These are phyloP conservation scores for Allacma fusca DNA, from an alignment of 2,888 invertebrate species.

Conservation along the genomic window DNA sequence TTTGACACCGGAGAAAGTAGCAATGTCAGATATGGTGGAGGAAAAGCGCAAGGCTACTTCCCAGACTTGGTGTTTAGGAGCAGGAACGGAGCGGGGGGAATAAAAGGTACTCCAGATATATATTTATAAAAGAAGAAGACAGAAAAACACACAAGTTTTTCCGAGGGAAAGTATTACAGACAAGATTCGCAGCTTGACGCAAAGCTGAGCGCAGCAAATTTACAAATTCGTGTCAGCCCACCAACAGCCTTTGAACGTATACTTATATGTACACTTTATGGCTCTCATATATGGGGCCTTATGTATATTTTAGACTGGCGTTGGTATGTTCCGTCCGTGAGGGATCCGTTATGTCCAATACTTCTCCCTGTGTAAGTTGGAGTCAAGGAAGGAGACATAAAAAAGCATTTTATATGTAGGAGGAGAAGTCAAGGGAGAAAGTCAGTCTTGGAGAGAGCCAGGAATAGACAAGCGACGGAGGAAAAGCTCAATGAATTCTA, in stretches of 20 bases:
- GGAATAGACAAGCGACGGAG: conserved; percentile 8
- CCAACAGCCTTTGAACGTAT: conserved; percentile 38
- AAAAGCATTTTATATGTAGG: background rate
- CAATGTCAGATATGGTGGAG: background rate
- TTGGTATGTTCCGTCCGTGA: too few species aligned
- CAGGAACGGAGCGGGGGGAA: background rate
- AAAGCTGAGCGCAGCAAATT: conserved; percentile 60
- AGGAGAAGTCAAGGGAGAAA: conserved; percentile 19
- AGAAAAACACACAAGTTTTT: conserved; percentile 12
- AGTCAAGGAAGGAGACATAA: conserved; percentile 11
- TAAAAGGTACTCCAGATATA: conserved; percentile 4
- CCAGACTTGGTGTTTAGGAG: background rate
- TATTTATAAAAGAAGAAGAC: conserved; percentile 22
- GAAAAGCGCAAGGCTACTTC: background rate
- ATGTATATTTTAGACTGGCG: conserved; percentile 16
- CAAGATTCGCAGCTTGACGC: conserved; percentile 44
- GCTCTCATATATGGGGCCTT: too few species aligned
- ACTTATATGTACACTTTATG: conserved; percentile 20
- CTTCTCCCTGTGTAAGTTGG: too few species aligned
- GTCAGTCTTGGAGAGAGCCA: background rate
- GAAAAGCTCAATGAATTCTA: conserved; percentile 46
- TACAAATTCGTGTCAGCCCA: conserved; percentile 61
- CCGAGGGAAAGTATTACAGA: conserved; percentile 19
- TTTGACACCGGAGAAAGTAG: too few species aligned
- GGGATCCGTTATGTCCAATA: too few species aligned